phyloP scores from a whole-genome alignment of 2,113 vertebrate genomes.

The Camelus bactrianus region DNA sequence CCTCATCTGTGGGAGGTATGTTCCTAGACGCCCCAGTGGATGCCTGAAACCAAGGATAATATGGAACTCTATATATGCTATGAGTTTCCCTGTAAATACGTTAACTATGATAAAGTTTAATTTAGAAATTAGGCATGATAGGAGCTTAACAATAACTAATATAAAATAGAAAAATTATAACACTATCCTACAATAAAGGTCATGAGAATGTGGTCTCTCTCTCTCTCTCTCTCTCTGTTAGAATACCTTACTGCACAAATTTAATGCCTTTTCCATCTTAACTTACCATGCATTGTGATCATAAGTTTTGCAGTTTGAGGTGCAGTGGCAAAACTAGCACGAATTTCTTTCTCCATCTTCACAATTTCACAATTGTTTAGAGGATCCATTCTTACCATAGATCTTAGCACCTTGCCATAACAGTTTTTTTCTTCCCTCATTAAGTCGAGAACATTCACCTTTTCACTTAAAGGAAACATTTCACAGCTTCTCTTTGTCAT shows the following conservation, averaged over 20 bases:
- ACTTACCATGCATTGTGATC: background rate
- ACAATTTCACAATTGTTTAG: background rate
- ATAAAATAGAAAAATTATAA: background rate
- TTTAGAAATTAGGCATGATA: background rate
- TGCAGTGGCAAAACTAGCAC: background rate
- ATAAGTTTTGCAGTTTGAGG: background rate
- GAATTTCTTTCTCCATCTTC: background rate
- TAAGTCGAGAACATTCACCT: background rate
- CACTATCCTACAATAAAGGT: background rate
- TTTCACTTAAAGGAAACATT: background rate
- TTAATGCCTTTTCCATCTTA: background rate
- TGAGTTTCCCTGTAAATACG: background rate
- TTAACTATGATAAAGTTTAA: background rate
- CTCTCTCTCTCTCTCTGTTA: background rate
- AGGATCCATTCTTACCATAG: background rate
- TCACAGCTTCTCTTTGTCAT: background rate
- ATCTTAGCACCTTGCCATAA: background rate
- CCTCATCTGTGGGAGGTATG: background rate
- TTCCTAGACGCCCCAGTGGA: background rate
- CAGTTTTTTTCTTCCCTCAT: background rate
- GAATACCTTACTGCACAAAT: background rate
- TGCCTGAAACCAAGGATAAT: background rate
- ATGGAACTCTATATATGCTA: background rate
- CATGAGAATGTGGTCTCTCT: background rate
- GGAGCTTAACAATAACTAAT: background rate